Conservation (phyloP, 2,797 vertebrate genomes). For the Phaenicophaeus curvirostris region DNA sequence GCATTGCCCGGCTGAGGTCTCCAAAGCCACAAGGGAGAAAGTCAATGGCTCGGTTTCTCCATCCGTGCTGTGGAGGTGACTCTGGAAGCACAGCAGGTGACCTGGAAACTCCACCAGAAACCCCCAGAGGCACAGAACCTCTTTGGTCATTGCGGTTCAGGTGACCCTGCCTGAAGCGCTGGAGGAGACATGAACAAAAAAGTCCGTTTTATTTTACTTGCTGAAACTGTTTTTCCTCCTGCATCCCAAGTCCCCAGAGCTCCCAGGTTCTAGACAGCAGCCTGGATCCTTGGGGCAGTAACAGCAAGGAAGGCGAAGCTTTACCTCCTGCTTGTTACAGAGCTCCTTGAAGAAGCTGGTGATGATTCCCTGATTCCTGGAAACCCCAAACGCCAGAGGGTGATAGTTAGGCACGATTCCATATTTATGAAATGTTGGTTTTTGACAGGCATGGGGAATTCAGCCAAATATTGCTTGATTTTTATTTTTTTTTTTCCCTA, state of each 20-base stretch:
- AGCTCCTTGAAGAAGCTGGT: not conserved
- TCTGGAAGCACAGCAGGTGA: accelerated
- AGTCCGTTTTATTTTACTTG: not conserved
- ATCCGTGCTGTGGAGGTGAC: accelerated
- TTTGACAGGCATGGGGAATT: not conserved
- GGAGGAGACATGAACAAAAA: not conserved
- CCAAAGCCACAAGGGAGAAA: not conserved
- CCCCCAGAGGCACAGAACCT: no score
- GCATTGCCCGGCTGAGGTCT: not conserved
- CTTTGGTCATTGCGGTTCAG: accelerated
- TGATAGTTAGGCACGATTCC: not conserved
- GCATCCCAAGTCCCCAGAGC: not conserved
- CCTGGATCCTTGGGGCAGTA: not conserved
- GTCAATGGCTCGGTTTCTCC: not conserved
- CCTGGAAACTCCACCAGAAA: not conserved
- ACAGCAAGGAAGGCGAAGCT: not conserved
- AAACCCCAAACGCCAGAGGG: not conserved
- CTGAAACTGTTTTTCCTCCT: not conserved
- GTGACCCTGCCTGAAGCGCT: accelerated
- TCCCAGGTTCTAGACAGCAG: not conserved
- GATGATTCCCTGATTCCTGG: not conserved
- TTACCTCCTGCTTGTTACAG: not conserved
- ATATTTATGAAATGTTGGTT: not conserved
- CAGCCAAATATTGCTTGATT: not conserved
- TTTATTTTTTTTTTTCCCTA: no score